Base-by-base conservation (phyloP, 2,797 vertebrate genomes). In the Dallia pectoralis region DNA sequence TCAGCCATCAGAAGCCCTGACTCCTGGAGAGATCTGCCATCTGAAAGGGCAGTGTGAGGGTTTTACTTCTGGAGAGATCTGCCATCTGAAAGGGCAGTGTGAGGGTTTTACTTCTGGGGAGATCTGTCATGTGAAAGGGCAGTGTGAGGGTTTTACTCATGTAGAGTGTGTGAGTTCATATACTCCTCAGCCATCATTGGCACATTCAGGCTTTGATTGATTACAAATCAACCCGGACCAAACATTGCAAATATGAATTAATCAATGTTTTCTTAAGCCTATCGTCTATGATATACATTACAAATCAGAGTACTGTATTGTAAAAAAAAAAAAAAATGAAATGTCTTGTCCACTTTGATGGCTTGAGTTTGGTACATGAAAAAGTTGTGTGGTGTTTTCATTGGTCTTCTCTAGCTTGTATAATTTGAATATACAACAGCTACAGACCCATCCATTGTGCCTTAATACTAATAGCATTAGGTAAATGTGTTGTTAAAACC, bases 1-100 rank as follows among this genome's bases (percentile, higher is more conserved):
- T 82, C 75, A 77, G 70, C 85, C 79, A 87, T 78, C 79, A 87
- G 79, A 27, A 82, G 77, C 82, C 78, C 19, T 27, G 68, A 82
- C 81, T 82, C 83, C 18, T 4, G 85, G 84, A 74, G 81, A 84
- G 85, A 83, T 87, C 87, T 78, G n/a, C 87, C 11, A 61, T 67
- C 84, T 82, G 80, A 74, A 83, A 78, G 75, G 82, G 80, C 81
- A 86, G 85, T 53, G 19, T 56, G n/a, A n/a, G n/a, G n/a, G n/a
- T n/a, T n/a, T n/a, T n/a, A 82, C 81, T 82, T 82, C 18, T 4
- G 85, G 84, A 74, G 81, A 84, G 85, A 83, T 87, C 87, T 78
- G n/a, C 87, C 11, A 61, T 67, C 84, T 82, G 80, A 74, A 83
- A 78, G 75, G 82, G 80, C 81, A 86, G 85, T 53, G 19, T 56